Evolutionary conservation across 2,113 vertebrate genomes (phyloP).

Genomic region (Otocyon megalotis): DNA sequence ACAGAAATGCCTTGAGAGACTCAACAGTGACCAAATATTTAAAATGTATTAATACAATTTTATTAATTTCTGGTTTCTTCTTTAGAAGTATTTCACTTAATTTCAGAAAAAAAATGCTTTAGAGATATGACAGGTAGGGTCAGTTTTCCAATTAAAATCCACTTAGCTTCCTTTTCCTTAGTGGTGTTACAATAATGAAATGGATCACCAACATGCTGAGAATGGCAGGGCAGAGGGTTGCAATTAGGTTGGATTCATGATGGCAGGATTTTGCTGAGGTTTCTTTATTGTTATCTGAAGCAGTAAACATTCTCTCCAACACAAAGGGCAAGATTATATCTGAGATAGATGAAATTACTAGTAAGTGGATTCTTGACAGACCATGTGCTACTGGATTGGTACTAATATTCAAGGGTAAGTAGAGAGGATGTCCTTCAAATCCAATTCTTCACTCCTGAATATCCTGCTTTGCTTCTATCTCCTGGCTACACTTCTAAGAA

Average conservation of each 20-base stretch:
- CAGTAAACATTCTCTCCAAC: neutral
- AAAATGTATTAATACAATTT: neutral
- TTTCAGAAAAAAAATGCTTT: neutral
- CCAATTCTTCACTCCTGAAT: neutral
- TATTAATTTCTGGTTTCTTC: neutral
- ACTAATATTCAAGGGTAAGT: constrained; percentile 6
- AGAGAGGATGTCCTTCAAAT: constrained; percentile 11
- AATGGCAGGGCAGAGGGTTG: neutral
- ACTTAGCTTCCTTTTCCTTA: neutral
- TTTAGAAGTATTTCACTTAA: neutral
- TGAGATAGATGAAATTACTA: neutral
- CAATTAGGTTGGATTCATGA: neutral
- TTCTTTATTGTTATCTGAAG: neutral
- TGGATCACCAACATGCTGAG: neutral
- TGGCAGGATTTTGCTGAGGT: neutral
- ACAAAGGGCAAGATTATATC: neutral
- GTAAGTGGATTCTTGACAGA: neutral
- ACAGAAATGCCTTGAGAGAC: neutral
- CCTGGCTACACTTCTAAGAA: constrained; percentile 42
- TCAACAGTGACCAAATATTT: neutral
- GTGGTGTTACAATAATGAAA: neutral
- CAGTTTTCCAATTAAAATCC: neutral
- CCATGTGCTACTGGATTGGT: neutral
- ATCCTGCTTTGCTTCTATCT: neutral
- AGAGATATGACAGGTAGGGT: fast-evolving